Evolutionary conservation across 2,888 invertebrate genomes (phyloP), one percentile per base, ranked within the genome.

Genomic region (Calameuta idolon): DNA sequence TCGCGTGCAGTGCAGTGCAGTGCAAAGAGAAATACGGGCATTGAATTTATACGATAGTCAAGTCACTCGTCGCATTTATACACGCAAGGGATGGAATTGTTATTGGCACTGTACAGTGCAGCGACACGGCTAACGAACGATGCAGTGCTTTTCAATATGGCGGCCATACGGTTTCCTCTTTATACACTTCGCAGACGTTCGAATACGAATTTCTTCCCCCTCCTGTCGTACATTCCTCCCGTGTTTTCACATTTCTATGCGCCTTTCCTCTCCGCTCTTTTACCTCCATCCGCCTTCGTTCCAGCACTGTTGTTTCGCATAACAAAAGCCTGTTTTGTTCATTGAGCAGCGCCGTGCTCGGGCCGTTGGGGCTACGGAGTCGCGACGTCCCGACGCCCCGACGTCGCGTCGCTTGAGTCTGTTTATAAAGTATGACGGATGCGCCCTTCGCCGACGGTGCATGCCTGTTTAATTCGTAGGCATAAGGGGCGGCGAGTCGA

Each of bases 261-360:
- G 1, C 23, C 40, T 23, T 34, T 35, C 11, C 73, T 68, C 76
- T 68, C 69, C 77, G 73, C 69, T 34, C 75, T 68, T 33, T 35
- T 74, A 69, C 69, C 78, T 76, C 76, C 74, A 68, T 78, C 75
- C 77, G 75, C 80, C 79, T 73, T 74, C 78, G 78, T 81, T 78
- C 79, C 78, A 81, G 84, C 87, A 84, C 87, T 86, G 86, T 88
- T 82, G 80, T 75, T 75, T 75, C 77, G 77, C 77, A 83, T 82
- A 84, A 88, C 88, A 87, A 88, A 87, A 85, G 87, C 82, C 87
- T 82, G 83, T 86, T 87, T 88, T 88, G 88, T 88, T 88, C 87
- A 83, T 81, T 78, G 82, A 81, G 75, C 78, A 77, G 78, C 79
- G 74, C 79, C 33, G 12, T 33, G 5, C 34, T 4, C 12, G 23